Evolutionary conservation across 2,888 invertebrate species (phyloP), one percentile per base, ranked within the genome.

Genomic region (Erynnis tages): DNA sequence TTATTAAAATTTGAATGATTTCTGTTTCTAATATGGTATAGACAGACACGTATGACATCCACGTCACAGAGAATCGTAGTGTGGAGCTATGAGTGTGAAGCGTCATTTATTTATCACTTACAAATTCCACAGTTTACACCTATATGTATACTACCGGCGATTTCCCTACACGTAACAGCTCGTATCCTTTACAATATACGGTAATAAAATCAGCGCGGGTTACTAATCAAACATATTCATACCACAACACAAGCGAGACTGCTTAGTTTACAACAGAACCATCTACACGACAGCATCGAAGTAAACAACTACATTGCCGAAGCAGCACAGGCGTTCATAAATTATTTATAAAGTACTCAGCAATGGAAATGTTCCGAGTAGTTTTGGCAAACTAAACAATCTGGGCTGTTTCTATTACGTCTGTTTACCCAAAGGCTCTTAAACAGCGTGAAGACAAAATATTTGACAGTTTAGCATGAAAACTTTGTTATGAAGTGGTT

Each of bases 281-380:
- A 32, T 21, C n/a, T 11, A 19, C 10, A 32, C 13, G 53, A 48
- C 44, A 49, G 45, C 41, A 29, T 48, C 35, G 49, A 43, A 34
- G 47, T 56, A 58, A 58, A 56, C 54, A 56, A 58, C 55, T 49
- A 46, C 52, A 58, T 52, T 55, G 23, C 56, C 32, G 44, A 44
- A 35, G 30, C 25, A 56, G 54, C 45, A 44, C 46, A 38, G 27
- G 35, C 17, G 50, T 56, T 55, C 47, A 58, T 60, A 58, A 56
- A 60, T 60, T 55, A 58, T 58, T 54, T 54, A 56, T 58, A 49
- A 41, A 32, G 10, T 17, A 41, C 29, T 52, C 50, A 44, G 50
- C 43, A 53, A 53, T 49, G 43, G 48, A 58, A 53, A 55, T 30
- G 38, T 35, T 46, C 45, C 38, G 45, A 35, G 38, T 46, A 43